Evolutionary conservation across 2,888 invertebrate genomes (phyloP).

Genomic region (Morpho helenor): DNA sequence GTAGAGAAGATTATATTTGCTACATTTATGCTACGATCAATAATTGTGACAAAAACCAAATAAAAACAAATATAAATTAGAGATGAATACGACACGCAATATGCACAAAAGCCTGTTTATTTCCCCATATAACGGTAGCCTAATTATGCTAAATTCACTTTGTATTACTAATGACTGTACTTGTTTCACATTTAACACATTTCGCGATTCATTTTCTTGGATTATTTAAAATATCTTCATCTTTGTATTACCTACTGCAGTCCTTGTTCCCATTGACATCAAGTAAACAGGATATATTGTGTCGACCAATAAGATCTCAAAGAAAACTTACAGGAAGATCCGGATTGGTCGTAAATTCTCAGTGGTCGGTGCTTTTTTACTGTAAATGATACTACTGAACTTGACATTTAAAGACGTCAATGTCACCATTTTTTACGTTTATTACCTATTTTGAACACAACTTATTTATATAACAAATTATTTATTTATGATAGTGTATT

Average conservation of each 20-base stretch:
- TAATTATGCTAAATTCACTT: too few species aligned
- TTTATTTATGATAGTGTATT: too few species aligned
- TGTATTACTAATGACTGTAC: too few species aligned
- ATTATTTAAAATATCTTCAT: conserved; percentile 25
- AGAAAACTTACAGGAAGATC: conserved; percentile 18
- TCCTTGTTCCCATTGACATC: conserved; percentile 25
- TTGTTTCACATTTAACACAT: conserved; percentile 20
- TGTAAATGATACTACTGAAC: conserved; percentile 23
- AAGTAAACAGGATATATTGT: conserved; percentile 22
- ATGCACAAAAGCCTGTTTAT: too few species aligned
- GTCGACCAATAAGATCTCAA: conserved; percentile 22
- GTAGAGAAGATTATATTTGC: neutral
- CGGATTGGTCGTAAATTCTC: conserved; percentile 26
- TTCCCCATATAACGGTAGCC: too few species aligned
- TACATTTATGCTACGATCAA: conserved; percentile 34
- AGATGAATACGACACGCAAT: conserved; percentile 11
- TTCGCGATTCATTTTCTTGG: conserved; percentile 13
- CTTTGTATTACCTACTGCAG: conserved; percentile 25
- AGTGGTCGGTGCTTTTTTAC: conserved; percentile 8
- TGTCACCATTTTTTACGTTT: conserved; percentile 13
- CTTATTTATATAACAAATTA: too few species aligned
- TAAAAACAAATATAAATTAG: conserved; percentile 33
- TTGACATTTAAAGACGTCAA: conserved; percentile 24
- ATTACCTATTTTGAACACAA: neutral
- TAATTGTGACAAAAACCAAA: conserved; percentile 33